Evolutionary conservation across 1,140 invertebrate species (phyloP).

Genomic region (Cydia fagiglandana): DNA sequence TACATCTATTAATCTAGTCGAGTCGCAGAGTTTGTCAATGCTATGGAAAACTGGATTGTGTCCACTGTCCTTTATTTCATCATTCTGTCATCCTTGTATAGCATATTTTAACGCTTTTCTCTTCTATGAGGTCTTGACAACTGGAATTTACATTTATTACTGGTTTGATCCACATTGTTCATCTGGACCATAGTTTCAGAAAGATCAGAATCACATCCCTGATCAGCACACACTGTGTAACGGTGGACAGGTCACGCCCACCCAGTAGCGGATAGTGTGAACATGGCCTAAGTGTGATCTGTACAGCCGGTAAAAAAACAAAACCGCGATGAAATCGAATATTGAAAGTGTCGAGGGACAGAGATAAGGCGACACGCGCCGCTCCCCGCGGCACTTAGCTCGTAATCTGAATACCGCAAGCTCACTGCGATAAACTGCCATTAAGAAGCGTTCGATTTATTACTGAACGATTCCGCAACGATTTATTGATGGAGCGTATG

Average conservation of each 20-base stretch:
- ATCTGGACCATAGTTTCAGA: no score
- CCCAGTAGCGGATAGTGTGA: constrained; percentile 35
- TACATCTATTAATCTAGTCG: neutral
- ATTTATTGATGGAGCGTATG: constrained; percentile 59
- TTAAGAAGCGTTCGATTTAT: constrained; percentile 79
- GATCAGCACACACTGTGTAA: neutral
- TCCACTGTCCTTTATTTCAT: no score
- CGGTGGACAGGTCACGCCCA: constrained; percentile 23
- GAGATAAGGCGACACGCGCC: constrained; percentile 70
- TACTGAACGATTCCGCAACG: constrained; percentile 73
- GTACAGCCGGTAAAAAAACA: constrained; percentile 55
- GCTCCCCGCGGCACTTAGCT: constrained; percentile 70
- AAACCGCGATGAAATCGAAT: constrained; percentile 72
- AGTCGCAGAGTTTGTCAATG: no score
- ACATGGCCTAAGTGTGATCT: constrained; percentile 23
- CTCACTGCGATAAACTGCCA: constrained; percentile 77
- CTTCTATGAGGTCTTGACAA: no score
- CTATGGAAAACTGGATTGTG: no score
- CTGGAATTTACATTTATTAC: no score
- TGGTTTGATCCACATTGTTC: no score
- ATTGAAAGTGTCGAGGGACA: constrained; percentile 77
- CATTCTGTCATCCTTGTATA: no score
- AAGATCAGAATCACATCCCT: no score
- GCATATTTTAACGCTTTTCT: no score
- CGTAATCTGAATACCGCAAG: constrained; percentile 77